phyloP scores from a whole-genome alignment of 1,140 invertebrate species.

The Diabrotica undecimpunctata region DNA sequence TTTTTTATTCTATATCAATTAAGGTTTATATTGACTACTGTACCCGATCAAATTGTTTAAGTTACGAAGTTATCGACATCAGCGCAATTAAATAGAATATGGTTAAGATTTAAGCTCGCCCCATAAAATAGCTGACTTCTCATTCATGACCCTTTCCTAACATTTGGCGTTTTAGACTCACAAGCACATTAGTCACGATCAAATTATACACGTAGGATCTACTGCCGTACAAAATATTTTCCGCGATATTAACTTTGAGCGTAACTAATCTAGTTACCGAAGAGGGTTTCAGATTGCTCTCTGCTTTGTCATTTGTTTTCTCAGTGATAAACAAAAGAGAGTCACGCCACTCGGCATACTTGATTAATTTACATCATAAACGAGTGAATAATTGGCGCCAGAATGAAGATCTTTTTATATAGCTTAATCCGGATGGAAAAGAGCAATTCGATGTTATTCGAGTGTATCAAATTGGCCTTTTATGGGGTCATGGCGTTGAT shows the following conservation, averaged over 20 bases:
- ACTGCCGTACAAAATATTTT: conserved; percentile 11
- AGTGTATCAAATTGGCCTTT: not conserved
- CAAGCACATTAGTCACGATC: not conserved
- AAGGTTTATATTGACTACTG: too few relatives aligned
- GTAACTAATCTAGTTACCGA: conserved; percentile 20
- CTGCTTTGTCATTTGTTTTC: conserved; percentile 17
- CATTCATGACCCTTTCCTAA: not conserved
- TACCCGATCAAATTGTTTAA: too few relatives aligned
- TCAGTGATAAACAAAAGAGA: conserved; percentile 10
- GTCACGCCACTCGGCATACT: not conserved
- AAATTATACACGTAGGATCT: conserved; percentile 8
- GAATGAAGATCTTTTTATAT: not conserved
- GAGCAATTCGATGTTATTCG: not conserved
- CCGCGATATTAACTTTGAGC: conserved; percentile 14
- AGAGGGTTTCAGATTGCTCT: conserved; percentile 14
- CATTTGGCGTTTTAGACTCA: conserved; percentile 9
- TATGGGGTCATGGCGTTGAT: too few relatives aligned
- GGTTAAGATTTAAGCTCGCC: too few relatives aligned
- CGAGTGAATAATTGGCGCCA: conserved; percentile 11
- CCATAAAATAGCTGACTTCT: too few relatives aligned
- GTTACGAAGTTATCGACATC: too few relatives aligned
- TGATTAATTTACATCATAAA: conserved; percentile 17
- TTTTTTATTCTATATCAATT: too few relatives aligned
- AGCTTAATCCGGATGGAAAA: not conserved
- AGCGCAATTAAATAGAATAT: too few relatives aligned